A percentile compares a stretch with the other conserved stretches of the same genome.
These are phyloP conservation scores for Galagoides demidoff DNA, from an alignment of 2,797 vertebrate genomes.

Conservation along the genomic window DNA sequence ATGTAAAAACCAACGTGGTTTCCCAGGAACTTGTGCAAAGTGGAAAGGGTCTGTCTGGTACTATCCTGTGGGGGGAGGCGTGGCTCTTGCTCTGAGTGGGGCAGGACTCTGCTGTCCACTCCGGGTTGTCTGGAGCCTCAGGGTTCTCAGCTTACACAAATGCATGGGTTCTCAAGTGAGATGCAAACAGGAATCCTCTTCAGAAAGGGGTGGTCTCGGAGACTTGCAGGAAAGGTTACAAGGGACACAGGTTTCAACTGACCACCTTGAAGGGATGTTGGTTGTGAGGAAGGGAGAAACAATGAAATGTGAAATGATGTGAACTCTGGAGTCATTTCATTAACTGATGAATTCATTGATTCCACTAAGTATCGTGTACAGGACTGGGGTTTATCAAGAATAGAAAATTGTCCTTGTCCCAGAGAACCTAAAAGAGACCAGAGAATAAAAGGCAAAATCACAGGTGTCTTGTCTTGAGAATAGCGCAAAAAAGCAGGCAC, in stretches of 20 bases:
- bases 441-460: background rate
- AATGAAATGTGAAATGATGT: background rate
- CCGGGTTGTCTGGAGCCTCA: background rate
- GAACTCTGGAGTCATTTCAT: background rate
- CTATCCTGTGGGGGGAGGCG: accelerated
- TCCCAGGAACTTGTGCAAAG: background rate
- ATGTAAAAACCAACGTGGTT: background rate
- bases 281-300: background rate
- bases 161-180: background rate
- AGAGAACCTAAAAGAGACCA: background rate
- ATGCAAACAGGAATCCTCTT: background rate
- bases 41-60: background rate
- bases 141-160: background rate
- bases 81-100: background rate
- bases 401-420: background rate
- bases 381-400: background rate
- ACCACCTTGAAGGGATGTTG: background rate
- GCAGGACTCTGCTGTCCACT: background rate
- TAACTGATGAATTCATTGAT: background rate
- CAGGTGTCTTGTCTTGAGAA: background rate
- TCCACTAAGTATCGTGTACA: background rate
- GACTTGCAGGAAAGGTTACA: background rate
- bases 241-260: background rate
- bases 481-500: background rate
- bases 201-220: background rate